Evolutionary conservation across 30 jellyfish, hydroid and myxozoan species (phyloP), one percentile per base, ranked within the genome.

Genomic region (Cassiopea xamachana): DNA sequence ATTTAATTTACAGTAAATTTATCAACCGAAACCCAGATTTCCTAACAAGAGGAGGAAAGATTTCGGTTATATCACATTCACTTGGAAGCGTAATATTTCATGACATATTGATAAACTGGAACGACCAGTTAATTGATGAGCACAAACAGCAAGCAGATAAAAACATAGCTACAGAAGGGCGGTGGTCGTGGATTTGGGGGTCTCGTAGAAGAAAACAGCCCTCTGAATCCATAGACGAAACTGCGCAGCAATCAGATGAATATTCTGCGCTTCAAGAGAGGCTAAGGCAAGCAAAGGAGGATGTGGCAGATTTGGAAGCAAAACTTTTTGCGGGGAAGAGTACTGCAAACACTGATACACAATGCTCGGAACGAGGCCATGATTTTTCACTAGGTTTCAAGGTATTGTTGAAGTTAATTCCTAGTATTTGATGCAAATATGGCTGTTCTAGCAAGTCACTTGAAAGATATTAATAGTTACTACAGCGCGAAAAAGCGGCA

Each of bases 31-130:
- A 96, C 73, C 99, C 99, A 1, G 89, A 97, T 45, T 96, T 96
- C 69, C 91, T 49, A 48, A 89, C 90, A 50, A 84, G 86, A 60
- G 93, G 93, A 47, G 99, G 99, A 60, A 92, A 89, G 86, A 98
- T 96, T 1, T 96, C 99, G 12, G 93, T 96, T 46, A 89, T 96
- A 19, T 97, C 99, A 1, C 99, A 96, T 70, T 96, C 99, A 15
- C 94, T 96, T 78, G 99, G 99, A 2, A 96, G 99, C 80, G 99
- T 96, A 49, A 92, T 96, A 51, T 78, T 96, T 62, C 97, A 96
- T 77, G 99, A 95, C 67, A 87, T 95, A 13, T 87, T 95, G 75
- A 91, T 90, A 16, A 74, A 82, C 27, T 95, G 99, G 99, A 95
- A 95, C 87, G 73, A 94, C 39, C 93, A 91, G 75, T 72, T 95